These are phyloP conservation scores for Corvus cornix DNA, from an alignment of 2,113 vertebrate genomes.

Conservation along the genomic window DNA sequence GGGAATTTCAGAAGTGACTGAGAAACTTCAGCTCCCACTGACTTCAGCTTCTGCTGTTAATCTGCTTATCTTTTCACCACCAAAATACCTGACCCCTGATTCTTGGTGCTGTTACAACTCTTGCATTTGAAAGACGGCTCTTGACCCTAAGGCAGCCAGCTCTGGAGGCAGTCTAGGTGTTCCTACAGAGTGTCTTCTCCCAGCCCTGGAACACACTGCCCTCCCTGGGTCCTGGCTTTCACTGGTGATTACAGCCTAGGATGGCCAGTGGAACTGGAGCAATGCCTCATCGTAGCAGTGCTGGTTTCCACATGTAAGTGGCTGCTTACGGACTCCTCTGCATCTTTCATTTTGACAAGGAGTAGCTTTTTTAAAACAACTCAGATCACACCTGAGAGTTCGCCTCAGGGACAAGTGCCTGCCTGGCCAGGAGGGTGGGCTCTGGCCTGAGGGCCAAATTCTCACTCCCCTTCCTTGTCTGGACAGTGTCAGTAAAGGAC, in stretches of 20 bases:
- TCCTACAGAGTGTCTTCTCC: not conserved
- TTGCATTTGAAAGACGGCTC: not conserved
- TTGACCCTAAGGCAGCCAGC: not conserved
- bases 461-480: not conserved
- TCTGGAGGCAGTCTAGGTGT: not conserved
- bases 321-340: not conserved
- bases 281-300: fast-evolving
- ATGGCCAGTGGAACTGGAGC: not conserved
- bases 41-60: not conserved
- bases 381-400: not conserved
- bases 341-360: not conserved
- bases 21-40: not conserved
- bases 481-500: fast-evolving
- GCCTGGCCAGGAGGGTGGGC: not conserved
- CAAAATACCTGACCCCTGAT: not conserved
- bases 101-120: fast-evolving
- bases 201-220: not conserved
- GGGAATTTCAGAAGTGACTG: not conserved
- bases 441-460: not conserved
- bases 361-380: not conserved
- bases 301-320: not conserved
- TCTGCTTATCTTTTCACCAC: not conserved
- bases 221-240: not conserved
- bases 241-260: not conserved
- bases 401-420: not conserved